A percentile compares a stretch with the other conserved stretches of the same genome.
Conservation (phyloP, 1,140 invertebrate genomes). For the Gonatopus flavifemur region DNA sequence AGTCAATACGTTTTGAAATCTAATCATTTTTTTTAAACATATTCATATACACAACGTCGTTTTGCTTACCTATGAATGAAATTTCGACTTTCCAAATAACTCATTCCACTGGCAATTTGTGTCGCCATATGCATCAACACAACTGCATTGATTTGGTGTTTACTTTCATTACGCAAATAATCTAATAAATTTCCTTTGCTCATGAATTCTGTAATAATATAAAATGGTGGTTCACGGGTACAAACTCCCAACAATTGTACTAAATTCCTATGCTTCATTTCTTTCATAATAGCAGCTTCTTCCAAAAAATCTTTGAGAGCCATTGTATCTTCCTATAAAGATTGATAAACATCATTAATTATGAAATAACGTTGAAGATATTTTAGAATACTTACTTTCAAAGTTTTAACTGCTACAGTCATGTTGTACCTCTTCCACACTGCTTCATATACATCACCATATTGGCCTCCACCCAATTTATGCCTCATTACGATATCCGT, state of each 20-base stretch:
- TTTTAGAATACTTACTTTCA: conserved; percentile 68
- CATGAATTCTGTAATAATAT: conserved; percentile 99
- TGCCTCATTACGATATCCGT: conserved; percentile 99
- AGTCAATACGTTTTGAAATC: not conserved
- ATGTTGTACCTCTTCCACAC: conserved; percentile 95
- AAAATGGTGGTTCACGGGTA: conserved; percentile 96
- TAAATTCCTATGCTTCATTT: conserved; percentile 98
- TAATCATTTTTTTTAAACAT: conserved; percentile 9
- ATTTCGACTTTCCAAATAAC: conserved; percentile 92
- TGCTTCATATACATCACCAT: conserved; percentile 99
- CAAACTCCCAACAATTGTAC: conserved; percentile 96
- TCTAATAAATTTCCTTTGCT: conserved; percentile 95
- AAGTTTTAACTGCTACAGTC: conserved; percentile 96
- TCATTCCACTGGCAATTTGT: conserved; percentile 98
- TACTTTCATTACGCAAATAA: conserved; percentile 87
- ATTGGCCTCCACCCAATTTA: conserved; percentile 96
- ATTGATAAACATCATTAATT: conserved; percentile 6
- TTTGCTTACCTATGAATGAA: conserved; percentile 88
- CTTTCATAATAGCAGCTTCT: conserved; percentile 99
- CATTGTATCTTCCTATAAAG: conserved; percentile 92
- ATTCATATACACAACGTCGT: not conserved
- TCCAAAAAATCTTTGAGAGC: conserved; percentile 98
- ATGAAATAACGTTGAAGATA: conserved; percentile 6
- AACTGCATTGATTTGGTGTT: conserved; percentile 89
- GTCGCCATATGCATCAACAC: conserved; percentile 99